These are phyloP conservation scores for Erpobdella octoculata DNA, from an alignment of 2,888 invertebrate genomes.

Conservation along the genomic window DNA sequence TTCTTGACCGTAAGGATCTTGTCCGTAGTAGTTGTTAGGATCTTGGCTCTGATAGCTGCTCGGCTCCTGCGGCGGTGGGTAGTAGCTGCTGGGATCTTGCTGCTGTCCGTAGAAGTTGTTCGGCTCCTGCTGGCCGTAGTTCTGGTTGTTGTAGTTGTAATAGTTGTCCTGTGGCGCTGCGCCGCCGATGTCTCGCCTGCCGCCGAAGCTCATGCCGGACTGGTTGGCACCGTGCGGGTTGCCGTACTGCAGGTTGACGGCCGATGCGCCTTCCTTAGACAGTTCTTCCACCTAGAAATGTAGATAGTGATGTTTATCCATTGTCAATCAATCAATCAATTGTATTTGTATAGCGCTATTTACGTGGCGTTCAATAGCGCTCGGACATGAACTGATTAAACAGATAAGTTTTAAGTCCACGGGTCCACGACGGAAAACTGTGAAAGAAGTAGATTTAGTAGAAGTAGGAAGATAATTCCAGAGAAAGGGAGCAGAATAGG, in stretches of 20 bases:
- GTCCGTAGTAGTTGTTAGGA: slow-evolving; percentile 15
- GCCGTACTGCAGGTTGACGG: slow-evolving; percentile 48
- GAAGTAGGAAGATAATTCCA: too few species aligned
- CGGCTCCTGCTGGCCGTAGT: not conserved
- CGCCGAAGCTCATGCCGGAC: slow-evolving; percentile 47
- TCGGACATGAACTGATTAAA: too few species aligned
- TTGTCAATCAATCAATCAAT: too few species aligned
- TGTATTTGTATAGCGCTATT: too few species aligned
- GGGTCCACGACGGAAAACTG: too few species aligned
- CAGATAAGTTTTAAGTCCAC: too few species aligned
- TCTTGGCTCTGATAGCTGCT: slow-evolving; percentile 3
- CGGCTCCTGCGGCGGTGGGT: not conserved
- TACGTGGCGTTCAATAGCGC: too few species aligned
- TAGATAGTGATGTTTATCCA: too few species aligned
- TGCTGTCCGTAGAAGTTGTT: not conserved
- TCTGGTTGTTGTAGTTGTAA: slow-evolving; percentile 14
- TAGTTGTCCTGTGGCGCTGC: slow-evolving; percentile 20
- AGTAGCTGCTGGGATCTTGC: not conserved
- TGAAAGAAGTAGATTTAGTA: too few species aligned
- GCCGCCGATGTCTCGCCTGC: slow-evolving; percentile 42
- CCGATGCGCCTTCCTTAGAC: slow-evolving; percentile 39
- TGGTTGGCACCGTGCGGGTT: slow-evolving; percentile 48
- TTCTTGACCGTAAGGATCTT: slow-evolving; percentile 22
- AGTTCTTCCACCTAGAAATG: slow-evolving; percentile 41
- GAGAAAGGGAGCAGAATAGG: too few species aligned